These are phyloP conservation scores for Autographa pulchrina DNA, from an alignment of 2,888 invertebrate genomes.

Conservation along the genomic window DNA sequence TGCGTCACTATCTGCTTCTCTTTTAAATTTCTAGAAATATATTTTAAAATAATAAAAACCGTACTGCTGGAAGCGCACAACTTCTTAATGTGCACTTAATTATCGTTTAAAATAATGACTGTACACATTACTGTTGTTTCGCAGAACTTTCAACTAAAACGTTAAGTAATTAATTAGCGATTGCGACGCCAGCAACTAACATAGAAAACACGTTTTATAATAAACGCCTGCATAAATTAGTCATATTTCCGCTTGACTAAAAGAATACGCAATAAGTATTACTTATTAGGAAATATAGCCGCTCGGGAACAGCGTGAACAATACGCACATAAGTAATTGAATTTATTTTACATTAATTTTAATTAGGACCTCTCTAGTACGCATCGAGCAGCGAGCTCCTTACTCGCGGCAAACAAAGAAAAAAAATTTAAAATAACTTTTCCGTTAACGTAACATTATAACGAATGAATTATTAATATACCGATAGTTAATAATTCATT, in stretches of 20 bases:
- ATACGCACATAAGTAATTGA: slow-evolving; percentile 29
- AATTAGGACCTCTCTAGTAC: slow-evolving; percentile 39
- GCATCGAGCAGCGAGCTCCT: slow-evolving; percentile 8
- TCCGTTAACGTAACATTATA: slow-evolving; percentile 58
- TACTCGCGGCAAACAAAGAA: slow-evolving; percentile 16
- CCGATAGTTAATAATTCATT: slow-evolving; percentile 62
- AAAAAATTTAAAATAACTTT: slow-evolving; percentile 52
- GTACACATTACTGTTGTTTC: not conserved
- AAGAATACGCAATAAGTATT: slow-evolving; percentile 26
- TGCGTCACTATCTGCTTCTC: too few relatives aligned
- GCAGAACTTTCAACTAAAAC: not conserved
- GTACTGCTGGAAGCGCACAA: too few relatives aligned
- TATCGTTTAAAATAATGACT: not conserved
- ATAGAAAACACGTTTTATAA: slow-evolving; percentile 34
- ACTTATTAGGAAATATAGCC: slow-evolving; percentile 46
- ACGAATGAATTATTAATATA: slow-evolving; percentile 64
- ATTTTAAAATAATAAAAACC: too few relatives aligned
- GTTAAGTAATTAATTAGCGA: slow-evolving; percentile 15
- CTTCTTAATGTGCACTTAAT: not conserved
- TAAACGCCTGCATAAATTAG: slow-evolving; percentile 34
- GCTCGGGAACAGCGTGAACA: slow-evolving; percentile 17
- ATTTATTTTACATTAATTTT: slow-evolving; percentile 48
- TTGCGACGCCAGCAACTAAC: slow-evolving; percentile 13
- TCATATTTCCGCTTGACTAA: slow-evolving; percentile 40
- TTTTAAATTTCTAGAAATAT: too few relatives aligned